phyloP scores from a whole-genome alignment of 2,113 vertebrate species.

The Ptilorrhoa leucosticta region DNA sequence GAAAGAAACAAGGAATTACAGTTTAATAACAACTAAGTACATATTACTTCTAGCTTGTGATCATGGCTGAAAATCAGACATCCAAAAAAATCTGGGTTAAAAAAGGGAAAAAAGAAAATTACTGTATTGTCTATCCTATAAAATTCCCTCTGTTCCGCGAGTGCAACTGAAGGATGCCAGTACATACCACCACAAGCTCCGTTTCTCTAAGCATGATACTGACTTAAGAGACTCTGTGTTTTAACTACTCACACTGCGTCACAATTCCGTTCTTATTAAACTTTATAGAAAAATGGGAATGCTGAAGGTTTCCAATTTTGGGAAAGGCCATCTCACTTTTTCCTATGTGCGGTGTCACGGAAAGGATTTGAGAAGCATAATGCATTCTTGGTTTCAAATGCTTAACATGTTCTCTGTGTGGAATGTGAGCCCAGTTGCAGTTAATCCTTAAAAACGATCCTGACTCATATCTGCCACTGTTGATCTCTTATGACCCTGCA shows the following conservation, averaged over 20 bases:
- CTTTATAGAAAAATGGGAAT: background rate
- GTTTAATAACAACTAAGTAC: background rate
- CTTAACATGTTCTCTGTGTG: background rate
- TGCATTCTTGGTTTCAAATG: background rate
- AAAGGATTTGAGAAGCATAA: background rate
- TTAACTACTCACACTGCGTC: background rate
- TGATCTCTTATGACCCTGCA: background rate
- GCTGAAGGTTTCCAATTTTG: background rate
- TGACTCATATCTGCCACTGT: background rate
- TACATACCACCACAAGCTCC: background rate
- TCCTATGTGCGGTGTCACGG: accelerated
- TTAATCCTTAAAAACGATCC: background rate
- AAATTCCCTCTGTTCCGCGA: background rate
- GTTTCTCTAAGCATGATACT: background rate
- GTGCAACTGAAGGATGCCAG: background rate
- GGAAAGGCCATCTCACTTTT: background rate
- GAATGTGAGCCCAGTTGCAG: background rate
- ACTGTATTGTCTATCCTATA: background rate
- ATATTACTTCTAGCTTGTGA: background rate
- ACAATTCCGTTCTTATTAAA: background rate
- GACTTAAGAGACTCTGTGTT: background rate
- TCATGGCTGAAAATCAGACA: background rate
- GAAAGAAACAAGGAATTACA: background rate
- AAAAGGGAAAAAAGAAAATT: background rate
- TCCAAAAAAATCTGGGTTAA: background rate